phyloP scores from a whole-genome alignment of 2,113 vertebrate species.

The Hipposideros armiger region DNA sequence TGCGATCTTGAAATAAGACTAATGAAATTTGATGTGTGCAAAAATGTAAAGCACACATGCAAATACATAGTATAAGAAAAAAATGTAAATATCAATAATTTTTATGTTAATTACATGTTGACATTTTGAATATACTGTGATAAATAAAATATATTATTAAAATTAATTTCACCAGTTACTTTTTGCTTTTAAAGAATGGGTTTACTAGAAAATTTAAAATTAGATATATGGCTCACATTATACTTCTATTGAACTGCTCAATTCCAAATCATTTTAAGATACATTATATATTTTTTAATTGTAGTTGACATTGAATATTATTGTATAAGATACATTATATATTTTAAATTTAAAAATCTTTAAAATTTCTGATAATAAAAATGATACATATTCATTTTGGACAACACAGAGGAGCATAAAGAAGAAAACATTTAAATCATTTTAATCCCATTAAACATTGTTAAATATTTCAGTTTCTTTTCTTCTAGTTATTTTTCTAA shows the following conservation, averaged over 20 bases:
- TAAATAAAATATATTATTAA: constrained; percentile 21
- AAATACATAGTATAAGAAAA: not conserved
- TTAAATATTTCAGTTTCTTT: constrained; percentile 30
- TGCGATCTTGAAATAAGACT: constrained; percentile 3
- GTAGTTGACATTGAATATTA: no score
- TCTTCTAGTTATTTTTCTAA: not conserved
- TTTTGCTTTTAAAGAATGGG: not conserved
- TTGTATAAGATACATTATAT: not conserved
- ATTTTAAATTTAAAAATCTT: not conserved
- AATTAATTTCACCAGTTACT: no score
- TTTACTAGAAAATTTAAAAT: constrained; percentile 33
- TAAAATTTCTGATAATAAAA: not conserved
- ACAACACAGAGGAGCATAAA: not conserved
- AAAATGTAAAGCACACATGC: not conserved
- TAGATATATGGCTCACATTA: no score
- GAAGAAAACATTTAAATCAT: not conserved
- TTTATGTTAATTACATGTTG: not conserved
- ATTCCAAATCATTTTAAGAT: not conserved
- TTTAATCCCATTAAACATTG: not conserved
- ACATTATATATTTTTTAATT: no score
- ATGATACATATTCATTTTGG: not conserved
- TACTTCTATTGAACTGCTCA: not conserved
- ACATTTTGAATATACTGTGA: constrained; percentile 11
- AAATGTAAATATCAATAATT: not conserved
- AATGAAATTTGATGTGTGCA: not conserved